Evolutionary conservation across 2,888 invertebrate species (phyloP).

Genomic region (Scrobipalpa atriplicella): DNA sequence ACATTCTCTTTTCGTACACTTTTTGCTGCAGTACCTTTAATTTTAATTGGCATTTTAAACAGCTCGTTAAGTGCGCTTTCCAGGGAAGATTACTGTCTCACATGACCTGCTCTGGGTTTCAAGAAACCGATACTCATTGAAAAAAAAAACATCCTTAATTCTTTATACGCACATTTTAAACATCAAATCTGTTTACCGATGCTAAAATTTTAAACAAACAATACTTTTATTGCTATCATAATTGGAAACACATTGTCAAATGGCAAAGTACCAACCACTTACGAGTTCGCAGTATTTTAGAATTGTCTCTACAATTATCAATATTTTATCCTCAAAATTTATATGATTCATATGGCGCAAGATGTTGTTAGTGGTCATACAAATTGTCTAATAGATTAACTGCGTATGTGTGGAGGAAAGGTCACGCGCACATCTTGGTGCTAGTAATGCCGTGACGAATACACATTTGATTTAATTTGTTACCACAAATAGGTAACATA

Average conservation of each 20-base stretch:
- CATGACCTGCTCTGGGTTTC: not conserved
- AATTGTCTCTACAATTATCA: slow-evolving; percentile 3
- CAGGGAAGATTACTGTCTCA: slow-evolving; percentile 19
- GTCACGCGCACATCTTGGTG: slow-evolving; percentile 1
- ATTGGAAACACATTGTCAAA: not conserved
- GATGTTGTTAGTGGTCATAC: not conserved
- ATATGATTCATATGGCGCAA: not conserved
- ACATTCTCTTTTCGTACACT: slow-evolving; percentile 4
- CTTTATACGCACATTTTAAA: not conserved
- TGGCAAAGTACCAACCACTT: not conserved
- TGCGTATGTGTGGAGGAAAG: not conserved
- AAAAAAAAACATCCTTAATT: not conserved
- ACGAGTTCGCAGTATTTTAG: not conserved
- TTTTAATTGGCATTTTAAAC: slow-evolving; percentile 19
- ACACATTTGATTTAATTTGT: not conserved
- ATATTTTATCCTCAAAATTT: not conserved
- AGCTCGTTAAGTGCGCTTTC: slow-evolving; percentile 16
- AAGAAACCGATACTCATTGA: not conserved
- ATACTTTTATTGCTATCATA: not conserved
- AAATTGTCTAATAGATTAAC: slow-evolving; percentile 4
- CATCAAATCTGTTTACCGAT: not conserved
- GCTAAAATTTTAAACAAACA: not conserved
- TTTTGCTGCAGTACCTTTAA: slow-evolving; percentile 14
- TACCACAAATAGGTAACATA: not conserved
- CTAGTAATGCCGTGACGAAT: slow-evolving; percentile 3